Conservation (phyloP, 92 coral and sea anemone species). For the Zoanthus sansibaricus region DNA sequence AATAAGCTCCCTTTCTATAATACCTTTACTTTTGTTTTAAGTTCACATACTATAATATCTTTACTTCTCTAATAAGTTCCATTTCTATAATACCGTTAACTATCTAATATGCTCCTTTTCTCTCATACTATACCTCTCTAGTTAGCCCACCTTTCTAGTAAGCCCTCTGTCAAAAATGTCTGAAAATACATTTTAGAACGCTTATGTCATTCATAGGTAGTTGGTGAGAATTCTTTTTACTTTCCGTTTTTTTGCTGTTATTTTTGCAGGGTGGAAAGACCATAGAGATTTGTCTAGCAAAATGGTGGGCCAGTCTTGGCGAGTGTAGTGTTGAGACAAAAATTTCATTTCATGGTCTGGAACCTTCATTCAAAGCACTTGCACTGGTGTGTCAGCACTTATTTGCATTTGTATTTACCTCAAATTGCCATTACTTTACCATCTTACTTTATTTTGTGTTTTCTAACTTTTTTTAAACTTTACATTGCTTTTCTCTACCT, state of each 20-base stretch:
- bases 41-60: no score
- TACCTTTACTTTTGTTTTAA: no score
- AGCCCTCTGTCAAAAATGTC: no score
- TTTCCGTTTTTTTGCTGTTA: background rate
- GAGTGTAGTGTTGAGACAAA: constrained; percentile 71
- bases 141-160: no score
- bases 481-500: background rate
- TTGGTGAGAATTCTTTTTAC: background rate
- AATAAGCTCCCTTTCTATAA: no score
- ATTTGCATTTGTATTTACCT: background rate
- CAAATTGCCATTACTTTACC: background rate
- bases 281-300: constrained; percentile 88
- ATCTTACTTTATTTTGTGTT: background rate
- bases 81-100: no score
- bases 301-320: constrained; percentile 98
- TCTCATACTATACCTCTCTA: no score
- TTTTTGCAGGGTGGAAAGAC: constrained; percentile 76
- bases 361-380: constrained; percentile 71
- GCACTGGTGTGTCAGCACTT: constrained; percentile 67
- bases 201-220: no score
- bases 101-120: no score
- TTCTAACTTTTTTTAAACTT: background rate
- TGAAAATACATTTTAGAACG: no score
- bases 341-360: constrained; percentile 81
- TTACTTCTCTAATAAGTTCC: no score